Base-by-base conservation (phyloP, 2,888 invertebrate genomes). In the Lochmaea capreae region DNA sequence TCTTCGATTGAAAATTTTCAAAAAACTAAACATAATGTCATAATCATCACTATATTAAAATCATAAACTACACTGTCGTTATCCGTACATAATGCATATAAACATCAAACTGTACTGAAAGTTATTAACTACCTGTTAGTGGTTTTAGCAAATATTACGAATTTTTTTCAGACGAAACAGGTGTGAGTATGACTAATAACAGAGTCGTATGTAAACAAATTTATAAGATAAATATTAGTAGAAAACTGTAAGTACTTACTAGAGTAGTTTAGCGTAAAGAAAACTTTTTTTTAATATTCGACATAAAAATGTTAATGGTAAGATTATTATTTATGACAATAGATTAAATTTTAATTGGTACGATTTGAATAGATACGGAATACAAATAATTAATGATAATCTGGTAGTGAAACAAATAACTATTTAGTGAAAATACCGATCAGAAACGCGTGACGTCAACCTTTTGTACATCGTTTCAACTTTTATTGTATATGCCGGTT, bases 201-300 rank as follows among this genome's bases (percentile, higher is more conserved):
- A 3, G 14, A 46, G 46, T 46, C 33, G 14, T 33, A 33, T 61
- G 61, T 39, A 61, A 61, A 61, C 33, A 54, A 54, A 54, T 54
- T 16, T n/a, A 39, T 61, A n/a, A 39, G 33, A 39, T 39, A 61
- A 61, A 61, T 61, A 61, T 61, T 61, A 61, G 39, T 33, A 61
- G 39, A 61, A 61, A 61, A 39, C 59, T 33, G 57, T 57, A 57
- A 16, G 57, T 46, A 49, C 6, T 9, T 49, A 49, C n/a, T 49
- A n/a, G n/a, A 9, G n/a, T 8, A 18, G 16, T 54, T 49, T 54
- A 16, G 54, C 10, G 18, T 18, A 16, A 54, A 54, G 12, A 16
- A 16, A 22, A 16, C 2, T 18, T 57, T 57, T 16, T 22, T n/a
- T n/a, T 57, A 16, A 22, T 57, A 6, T 57, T 22, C 57, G 18